phyloP scores from a whole-genome alignment of 1,140 invertebrate species.

The Panulirus ornatus region DNA sequence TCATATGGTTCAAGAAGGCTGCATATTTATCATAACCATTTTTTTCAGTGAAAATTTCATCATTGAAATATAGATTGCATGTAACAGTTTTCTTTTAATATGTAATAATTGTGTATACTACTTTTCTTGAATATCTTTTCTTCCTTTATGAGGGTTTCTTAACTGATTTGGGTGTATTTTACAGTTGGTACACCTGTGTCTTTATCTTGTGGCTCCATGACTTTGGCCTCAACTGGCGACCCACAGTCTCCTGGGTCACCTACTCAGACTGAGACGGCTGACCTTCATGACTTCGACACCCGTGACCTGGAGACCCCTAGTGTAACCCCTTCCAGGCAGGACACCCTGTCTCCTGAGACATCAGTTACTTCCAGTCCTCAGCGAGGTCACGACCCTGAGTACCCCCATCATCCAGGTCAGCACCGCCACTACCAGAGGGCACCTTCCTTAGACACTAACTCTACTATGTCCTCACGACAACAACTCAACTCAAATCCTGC shows the following conservation, averaged over 20 bases:
- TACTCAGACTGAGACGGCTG: slow-evolving; percentile 75
- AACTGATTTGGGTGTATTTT: slow-evolving; percentile 35
- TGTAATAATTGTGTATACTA: too few species aligned
- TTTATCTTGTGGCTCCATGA: slow-evolving; percentile 83
- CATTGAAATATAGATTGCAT: too few species aligned
- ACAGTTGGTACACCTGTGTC: slow-evolving; percentile 78
- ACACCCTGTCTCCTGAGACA: slow-evolving; percentile 76
- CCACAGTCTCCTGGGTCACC: slow-evolving; percentile 75
- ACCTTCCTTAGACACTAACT: slow-evolving; percentile 70
- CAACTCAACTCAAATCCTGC: slow-evolving; percentile 56
- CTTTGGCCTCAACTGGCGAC: slow-evolving; percentile 79
- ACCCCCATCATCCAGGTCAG: slow-evolving; percentile 73
- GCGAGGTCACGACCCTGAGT: slow-evolving; percentile 71
- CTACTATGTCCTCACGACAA: slow-evolving; percentile 62
- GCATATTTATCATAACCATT: too few species aligned
- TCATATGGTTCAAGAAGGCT: too few species aligned
- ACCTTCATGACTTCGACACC: slow-evolving; percentile 75
- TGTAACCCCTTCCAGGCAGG: slow-evolving; percentile 74
- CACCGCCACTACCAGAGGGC: slow-evolving; percentile 70
- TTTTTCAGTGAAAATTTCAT: too few species aligned
- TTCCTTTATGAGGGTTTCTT: too few species aligned
- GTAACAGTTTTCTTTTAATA: too few species aligned
- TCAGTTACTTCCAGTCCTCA: slow-evolving; percentile 77
- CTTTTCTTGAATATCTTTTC: too few species aligned
- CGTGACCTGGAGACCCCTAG: slow-evolving; percentile 74